Conservation (phyloP, 2,888 invertebrate species). For the Aleiodes leptofemur region DNA sequence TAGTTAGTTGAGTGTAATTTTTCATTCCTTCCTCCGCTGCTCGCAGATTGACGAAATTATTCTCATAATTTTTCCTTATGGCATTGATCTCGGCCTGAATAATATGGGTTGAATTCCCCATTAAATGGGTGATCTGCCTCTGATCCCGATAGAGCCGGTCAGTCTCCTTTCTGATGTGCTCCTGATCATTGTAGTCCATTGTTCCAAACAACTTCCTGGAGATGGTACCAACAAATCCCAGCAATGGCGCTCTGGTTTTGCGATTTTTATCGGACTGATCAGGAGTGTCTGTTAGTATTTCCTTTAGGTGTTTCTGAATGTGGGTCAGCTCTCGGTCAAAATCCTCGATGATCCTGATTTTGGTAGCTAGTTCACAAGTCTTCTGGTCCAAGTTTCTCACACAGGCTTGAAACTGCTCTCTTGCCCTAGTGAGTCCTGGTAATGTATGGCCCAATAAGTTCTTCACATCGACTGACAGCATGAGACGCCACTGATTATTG, state of each 20-base stretch:
- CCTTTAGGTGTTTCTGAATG: not conserved
- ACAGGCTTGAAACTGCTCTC: not conserved
- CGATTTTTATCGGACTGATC: not conserved
- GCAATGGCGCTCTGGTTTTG: not conserved
- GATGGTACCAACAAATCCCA: too few species aligned
- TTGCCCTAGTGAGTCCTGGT: not conserved
- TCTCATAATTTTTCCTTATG: not conserved
- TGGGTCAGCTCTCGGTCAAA: not conserved
- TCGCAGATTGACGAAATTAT: not conserved
- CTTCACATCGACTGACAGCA: not conserved
- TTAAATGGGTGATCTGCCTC: not conserved
- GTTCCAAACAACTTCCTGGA: not conserved
- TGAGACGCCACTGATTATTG: not conserved
- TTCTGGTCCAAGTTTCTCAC: too few species aligned
- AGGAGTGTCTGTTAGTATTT: not conserved
- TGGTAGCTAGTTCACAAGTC: too few species aligned
- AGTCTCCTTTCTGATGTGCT: not conserved
- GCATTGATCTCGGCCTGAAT: not conserved
- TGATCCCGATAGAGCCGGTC: not conserved
- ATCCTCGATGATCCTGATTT: not conserved
- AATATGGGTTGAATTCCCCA: not conserved
- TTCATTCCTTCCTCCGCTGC: not conserved
- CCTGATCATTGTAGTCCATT: not conserved
- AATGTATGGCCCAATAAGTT: not conserved
- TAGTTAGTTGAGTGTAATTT: not conserved